A percentile compares a stretch with the other conserved stretches of the same genome.
These are phyloP conservation scores for Drosophila fungiperda DNA, from an alignment of 2,888 invertebrate species.

Conservation along the genomic window DNA sequence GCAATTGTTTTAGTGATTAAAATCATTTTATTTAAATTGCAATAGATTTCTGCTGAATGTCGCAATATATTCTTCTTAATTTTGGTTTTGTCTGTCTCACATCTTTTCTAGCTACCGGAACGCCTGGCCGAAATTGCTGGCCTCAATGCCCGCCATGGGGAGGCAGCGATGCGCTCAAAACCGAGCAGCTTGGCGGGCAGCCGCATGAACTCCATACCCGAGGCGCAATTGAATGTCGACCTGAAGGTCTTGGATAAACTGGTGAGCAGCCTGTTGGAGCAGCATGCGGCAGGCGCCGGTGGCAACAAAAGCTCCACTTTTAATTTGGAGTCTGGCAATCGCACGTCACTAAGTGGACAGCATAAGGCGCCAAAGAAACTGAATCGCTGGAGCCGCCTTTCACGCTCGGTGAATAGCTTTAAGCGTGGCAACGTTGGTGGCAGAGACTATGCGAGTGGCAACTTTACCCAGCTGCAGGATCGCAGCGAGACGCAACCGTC, in stretches of 20 bases:
- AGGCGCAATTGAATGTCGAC: slow-evolving; percentile 86
- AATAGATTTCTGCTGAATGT: neutral
- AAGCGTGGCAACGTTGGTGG: slow-evolving; percentile 48
- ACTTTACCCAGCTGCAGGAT: slow-evolving; percentile 67
- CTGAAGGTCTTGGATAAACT: slow-evolving; percentile 88
- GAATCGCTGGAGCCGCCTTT: slow-evolving; percentile 84
- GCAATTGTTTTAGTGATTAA: neutral
- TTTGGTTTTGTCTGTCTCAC: slow-evolving; percentile 3
- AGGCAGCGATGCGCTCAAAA: slow-evolving; percentile 54
- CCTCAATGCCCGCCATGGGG: slow-evolving; percentile 63
- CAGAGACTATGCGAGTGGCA: slow-evolving; percentile 31
- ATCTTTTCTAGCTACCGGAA: slow-evolving; percentile 78
- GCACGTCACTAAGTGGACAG: slow-evolving; percentile 55
- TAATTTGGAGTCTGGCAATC: slow-evolving; percentile 46
- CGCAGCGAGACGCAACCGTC: slow-evolving; percentile 44
- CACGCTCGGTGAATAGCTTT: slow-evolving; percentile 83
- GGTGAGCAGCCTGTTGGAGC: slow-evolving; percentile 87
- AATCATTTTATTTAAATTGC: neutral
- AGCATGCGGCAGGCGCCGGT: slow-evolving; percentile 67
- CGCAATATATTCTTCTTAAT: neutral
- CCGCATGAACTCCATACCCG: slow-evolving; percentile 81
- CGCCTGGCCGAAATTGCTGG: slow-evolving; percentile 83
- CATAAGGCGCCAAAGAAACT: slow-evolving; percentile 79
- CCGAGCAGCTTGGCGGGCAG: slow-evolving; percentile 65
- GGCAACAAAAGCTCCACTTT: slow-evolving; percentile 15